A percentile compares a stretch with the other conserved stretches of the same genome.
Evolutionary conservation across 2,888 invertebrate genomes (phyloP).

Genomic region (Papilio demoleus): DNA sequence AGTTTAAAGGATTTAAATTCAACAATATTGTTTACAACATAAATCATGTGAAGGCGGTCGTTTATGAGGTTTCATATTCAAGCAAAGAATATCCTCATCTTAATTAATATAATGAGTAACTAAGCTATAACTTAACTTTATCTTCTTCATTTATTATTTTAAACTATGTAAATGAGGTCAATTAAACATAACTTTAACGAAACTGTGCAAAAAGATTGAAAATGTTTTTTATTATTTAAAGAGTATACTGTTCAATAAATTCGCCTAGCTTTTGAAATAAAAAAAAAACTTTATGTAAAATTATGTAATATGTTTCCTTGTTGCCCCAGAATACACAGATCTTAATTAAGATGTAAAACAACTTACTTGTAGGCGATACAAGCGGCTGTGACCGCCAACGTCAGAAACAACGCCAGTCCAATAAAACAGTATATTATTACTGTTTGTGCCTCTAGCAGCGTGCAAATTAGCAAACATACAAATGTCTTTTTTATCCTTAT

Average conservation of each 20-base stretch:
- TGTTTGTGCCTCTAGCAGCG: no score
- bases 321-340: not conserved
- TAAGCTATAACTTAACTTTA: not conserved
- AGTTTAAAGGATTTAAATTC: conserved; percentile 30
- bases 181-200: not conserved
- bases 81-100: conserved; percentile 12
- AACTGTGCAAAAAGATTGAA: no score
- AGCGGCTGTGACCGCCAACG: conserved; percentile 85
- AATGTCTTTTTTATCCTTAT: not conserved
- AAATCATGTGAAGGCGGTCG: conserved; percentile 13
- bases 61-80: conserved; percentile 8
- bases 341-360: not conserved
- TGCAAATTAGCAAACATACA: conserved; percentile 51
- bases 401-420: conserved; percentile 86
- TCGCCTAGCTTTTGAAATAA: no score
- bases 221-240: no score
- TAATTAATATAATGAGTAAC: not conserved
- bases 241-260: no score
- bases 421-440: conserved; percentile 88
- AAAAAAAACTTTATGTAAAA: no score
- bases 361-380: conserved; percentile 90
- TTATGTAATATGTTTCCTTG: not conserved
- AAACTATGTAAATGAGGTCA: not conserved
- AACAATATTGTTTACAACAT: conserved; percentile 31
- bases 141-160: not conserved